A percentile compares a stretch with the other conserved stretches of the same genome.
phyloP scores from a whole-genome alignment of 1,140 invertebrate species.

The Phortica variegata region DNA sequence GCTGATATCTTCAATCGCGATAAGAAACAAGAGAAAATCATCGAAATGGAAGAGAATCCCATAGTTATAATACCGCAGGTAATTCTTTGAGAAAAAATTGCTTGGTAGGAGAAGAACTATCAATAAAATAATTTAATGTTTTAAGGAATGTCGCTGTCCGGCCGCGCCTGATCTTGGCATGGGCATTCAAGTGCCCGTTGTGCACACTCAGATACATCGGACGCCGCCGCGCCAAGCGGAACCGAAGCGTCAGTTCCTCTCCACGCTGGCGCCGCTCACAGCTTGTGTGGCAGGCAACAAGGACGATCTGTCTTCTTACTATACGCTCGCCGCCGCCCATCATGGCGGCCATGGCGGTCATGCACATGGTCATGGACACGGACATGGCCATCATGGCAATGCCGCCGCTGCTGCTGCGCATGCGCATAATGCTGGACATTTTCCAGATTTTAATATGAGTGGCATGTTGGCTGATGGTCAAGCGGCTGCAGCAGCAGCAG shows the following conservation, averaged over 20 bases:
- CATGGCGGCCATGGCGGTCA: slow-evolving; percentile 53
- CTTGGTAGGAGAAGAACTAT: neutral
- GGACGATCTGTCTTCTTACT: slow-evolving; percentile 70
- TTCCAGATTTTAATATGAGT: slow-evolving; percentile 66
- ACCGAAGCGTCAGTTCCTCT: slow-evolving; percentile 71
- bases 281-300: slow-evolving; percentile 70
- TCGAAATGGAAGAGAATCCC: slow-evolving; percentile 56
- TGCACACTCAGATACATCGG: slow-evolving; percentile 51
- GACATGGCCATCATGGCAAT: slow-evolving; percentile 58
- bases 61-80: slow-evolving; percentile 57
- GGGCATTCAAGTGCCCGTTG: slow-evolving; percentile 57
- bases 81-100: neutral
- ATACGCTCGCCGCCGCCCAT: slow-evolving; percentile 62
- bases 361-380: slow-evolving; percentile 24
- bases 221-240: slow-evolving; percentile 55
- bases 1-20: slow-evolving; percentile 67
- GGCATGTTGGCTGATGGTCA: slow-evolving; percentile 63
- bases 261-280: slow-evolving; percentile 71
- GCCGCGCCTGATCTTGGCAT: slow-evolving; percentile 63
- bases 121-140: too few species aligned
- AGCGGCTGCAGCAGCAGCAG: slow-evolving; percentile 33
- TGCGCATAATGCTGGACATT: slow-evolving; percentile 58
- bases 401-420: slow-evolving; percentile 56
- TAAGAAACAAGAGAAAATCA: slow-evolving; percentile 57
- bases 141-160: slow-evolving; percentile 55